Evolutionary conservation across 2,113 vertebrate genomes (phyloP).

Genomic region (Hippocampus zosterae): DNA sequence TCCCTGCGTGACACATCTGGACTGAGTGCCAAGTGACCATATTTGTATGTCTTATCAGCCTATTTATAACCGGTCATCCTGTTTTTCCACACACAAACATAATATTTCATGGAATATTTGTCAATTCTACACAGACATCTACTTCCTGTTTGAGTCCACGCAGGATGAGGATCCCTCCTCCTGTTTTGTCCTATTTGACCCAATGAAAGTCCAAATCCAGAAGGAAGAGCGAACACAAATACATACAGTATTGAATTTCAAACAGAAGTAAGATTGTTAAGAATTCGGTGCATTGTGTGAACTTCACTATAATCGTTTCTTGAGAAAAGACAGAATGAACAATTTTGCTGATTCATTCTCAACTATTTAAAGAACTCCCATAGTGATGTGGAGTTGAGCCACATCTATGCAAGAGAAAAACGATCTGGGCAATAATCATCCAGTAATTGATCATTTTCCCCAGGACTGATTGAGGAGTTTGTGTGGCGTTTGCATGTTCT

Average conservation of each 20-base stretch:
- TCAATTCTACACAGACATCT: neutral
- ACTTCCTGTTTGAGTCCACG: conserved; percentile 3
- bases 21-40: neutral
- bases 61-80: conserved; percentile 3
- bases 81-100: neutral
- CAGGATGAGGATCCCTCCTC: neutral
- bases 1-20: conserved; percentile 2
- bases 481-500: too few relatives aligned
- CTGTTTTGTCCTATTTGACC: neutral
- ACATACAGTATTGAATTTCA: neutral
- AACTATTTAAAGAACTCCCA: neutral
- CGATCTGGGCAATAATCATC: neutral
- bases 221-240: neutral
- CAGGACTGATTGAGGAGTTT: neutral
- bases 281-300: neutral
- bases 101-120: conserved; percentile 4
- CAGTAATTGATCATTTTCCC: neutral
- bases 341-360: neutral
- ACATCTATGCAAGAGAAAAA: neutral
- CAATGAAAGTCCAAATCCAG: neutral
- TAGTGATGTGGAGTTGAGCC: neutral
- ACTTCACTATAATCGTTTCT: too few relatives aligned
- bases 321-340: too few relatives aligned
- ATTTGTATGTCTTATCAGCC: neutral
- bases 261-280: too few relatives aligned